These are phyloP conservation scores for Naso thynnoides DNA, from an alignment of 2,797 vertebrate species.

Conservation along the genomic window DNA sequence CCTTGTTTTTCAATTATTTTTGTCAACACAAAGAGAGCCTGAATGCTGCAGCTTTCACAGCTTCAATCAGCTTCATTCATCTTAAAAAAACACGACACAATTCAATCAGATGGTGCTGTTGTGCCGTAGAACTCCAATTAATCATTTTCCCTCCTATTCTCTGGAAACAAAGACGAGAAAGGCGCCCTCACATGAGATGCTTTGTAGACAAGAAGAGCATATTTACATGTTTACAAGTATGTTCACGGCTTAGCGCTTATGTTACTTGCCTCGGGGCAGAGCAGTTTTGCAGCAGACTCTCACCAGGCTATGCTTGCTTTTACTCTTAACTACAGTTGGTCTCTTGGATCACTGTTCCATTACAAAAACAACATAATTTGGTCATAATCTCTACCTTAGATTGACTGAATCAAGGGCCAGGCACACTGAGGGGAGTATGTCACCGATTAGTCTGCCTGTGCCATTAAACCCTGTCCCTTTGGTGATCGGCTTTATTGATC, in stretches of 20 bases:
- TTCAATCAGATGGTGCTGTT: not conserved
- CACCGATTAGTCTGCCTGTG: constrained; percentile 38
- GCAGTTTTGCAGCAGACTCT: not conserved
- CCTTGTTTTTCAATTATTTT: not conserved
- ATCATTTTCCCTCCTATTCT: not conserved
- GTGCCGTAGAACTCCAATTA: not conserved
- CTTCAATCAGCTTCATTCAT: not conserved
- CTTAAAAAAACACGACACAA: not conserved
- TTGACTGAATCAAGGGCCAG: not conserved
- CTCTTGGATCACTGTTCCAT: not conserved
- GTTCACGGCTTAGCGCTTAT: too few species aligned
- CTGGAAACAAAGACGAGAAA: not conserved
- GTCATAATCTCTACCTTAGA: not conserved
- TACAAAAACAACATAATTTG: not conserved
- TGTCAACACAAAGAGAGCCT: not conserved
- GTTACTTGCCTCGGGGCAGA: too few species aligned
- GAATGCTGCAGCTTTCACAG: not conserved
- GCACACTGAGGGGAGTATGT: constrained; percentile 7
- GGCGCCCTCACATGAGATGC: too few species aligned
- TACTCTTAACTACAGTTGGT: not conserved
- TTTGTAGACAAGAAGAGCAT: too few species aligned
- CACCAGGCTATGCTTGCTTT: not conserved
- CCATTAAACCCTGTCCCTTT: constrained; percentile 52
- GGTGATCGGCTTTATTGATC: constrained; percentile 59
- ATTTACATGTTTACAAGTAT: too few species aligned